A percentile compares a stretch with the other conserved stretches of the same genome.
phyloP scores from a whole-genome alignment of 2,888 invertebrate species.

The Carpatolechia fugitivella region DNA sequence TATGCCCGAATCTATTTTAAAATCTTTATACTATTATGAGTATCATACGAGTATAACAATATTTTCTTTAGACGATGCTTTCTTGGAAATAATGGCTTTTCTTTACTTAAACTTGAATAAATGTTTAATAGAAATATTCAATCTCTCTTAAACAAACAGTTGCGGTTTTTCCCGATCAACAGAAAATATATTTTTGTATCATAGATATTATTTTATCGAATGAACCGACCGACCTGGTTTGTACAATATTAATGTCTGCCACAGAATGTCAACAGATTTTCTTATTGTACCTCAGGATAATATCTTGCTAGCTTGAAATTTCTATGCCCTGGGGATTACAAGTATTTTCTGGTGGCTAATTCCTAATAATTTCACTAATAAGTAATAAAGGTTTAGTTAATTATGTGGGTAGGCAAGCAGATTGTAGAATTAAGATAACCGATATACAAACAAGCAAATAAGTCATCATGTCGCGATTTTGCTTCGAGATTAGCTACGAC shows the following conservation, averaged over 20 bases:
- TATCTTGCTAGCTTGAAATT: neutral
- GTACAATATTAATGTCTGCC: conserved; percentile 6
- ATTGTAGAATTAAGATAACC: too few species aligned
- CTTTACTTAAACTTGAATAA: too few species aligned
- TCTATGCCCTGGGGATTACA: neutral
- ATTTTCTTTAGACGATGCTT: too few species aligned
- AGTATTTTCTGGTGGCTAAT: neutral
- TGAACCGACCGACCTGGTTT: neutral
- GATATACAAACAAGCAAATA: too few species aligned
- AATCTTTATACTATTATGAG: neutral
- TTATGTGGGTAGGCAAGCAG: too few species aligned
- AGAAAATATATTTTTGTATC: neutral
- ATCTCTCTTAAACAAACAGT: neutral
- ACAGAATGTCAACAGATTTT: conserved; percentile 12
- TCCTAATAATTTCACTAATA: too few species aligned
- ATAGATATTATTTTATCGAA: neutral
- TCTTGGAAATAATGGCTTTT: too few species aligned
- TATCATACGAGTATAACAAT: too few species aligned
- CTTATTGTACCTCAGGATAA: conserved; percentile 10
- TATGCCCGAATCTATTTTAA: neutral
- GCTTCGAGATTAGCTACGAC: too few species aligned
- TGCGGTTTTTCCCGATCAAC: neutral
- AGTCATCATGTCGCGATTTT: too few species aligned
- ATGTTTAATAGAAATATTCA: too few species aligned
- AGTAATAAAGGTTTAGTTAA: too few species aligned